phyloP scores from a whole-genome alignment of 2,113 vertebrate genomes.

The Podarcis muralis region DNA sequence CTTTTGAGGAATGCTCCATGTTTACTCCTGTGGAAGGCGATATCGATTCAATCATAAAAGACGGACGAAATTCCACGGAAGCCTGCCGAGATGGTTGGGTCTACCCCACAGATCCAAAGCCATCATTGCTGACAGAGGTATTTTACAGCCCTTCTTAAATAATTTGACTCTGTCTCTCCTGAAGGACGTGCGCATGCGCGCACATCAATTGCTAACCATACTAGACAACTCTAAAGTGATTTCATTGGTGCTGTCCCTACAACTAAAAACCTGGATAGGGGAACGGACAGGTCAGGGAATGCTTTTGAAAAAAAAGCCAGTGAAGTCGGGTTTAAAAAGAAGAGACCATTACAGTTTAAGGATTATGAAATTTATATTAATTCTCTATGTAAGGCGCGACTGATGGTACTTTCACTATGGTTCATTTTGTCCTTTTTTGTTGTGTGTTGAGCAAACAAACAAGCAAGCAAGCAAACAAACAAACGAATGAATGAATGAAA shows the following conservation, averaged over 20 bases:
- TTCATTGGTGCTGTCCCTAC: no score
- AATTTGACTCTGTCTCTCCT: neutral
- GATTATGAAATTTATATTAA: no score
- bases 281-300: neutral
- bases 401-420: no score
- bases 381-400: no score
- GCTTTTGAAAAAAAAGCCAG: no score
- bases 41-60: conserved; percentile 73
- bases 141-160: neutral
- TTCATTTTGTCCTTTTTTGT: no score
- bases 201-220: neutral
- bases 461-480: no score
- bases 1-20: conserved; percentile 80
- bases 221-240: no score
- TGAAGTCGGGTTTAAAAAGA: no score
- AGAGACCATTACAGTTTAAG: no score
- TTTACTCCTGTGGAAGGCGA: conserved; percentile 72
- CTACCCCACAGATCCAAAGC: conserved; percentile 67
- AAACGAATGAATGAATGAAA: no score
- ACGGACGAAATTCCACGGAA: conserved; percentile 76
- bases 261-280: neutral
- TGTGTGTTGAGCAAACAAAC: no score
- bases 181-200: neutral
- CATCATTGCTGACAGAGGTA: conserved; percentile 76
- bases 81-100: conserved; percentile 76